phyloP scores from a whole-genome alignment of 2,113 vertebrate genomes.

The Oreocharis arfaki region DNA sequence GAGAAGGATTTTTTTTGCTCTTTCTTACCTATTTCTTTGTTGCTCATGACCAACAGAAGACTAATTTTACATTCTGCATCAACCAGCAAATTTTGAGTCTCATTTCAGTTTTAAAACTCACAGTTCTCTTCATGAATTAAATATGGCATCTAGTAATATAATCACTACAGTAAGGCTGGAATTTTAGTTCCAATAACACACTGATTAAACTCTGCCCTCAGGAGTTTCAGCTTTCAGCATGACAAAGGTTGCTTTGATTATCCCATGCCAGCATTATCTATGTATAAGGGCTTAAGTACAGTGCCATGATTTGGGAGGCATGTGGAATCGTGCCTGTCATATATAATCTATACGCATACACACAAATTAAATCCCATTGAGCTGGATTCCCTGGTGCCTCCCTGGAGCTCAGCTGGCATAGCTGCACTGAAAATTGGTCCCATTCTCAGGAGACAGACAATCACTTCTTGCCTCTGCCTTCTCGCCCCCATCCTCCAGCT shows the following conservation, averaged over 20 bases:
- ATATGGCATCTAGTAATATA: slow-evolving; percentile 22
- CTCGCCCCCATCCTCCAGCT: neutral
- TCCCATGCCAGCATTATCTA: neutral
- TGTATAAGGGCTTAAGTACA: neutral
- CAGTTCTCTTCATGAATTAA: slow-evolving; percentile 47
- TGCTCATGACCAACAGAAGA: neutral
- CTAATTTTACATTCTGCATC: slow-evolving; percentile 24
- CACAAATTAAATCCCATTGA: slow-evolving; percentile 47
- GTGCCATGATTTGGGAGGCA: slow-evolving; percentile 12
- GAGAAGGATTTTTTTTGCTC: neutral
- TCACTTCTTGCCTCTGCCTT: slow-evolving; percentile 14
- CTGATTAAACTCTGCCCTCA: slow-evolving; percentile 47
- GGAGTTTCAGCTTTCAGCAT: slow-evolving; percentile 27
- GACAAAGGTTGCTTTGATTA: slow-evolving; percentile 58
- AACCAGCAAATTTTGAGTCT: neutral
- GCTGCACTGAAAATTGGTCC: slow-evolving; percentile 43
- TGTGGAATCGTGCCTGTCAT: slow-evolving; percentile 38
- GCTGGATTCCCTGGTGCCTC: slow-evolving; percentile 31
- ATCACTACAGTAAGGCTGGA: neutral
- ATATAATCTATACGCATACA: neutral
- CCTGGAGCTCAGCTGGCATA: slow-evolving; percentile 52
- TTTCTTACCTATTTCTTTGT: neutral
- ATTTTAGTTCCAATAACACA: slow-evolving; percentile 39
- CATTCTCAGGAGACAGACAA: slow-evolving; percentile 30
- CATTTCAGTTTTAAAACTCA: slow-evolving; percentile 1